Conservation (phyloP, 2,888 invertebrate species). For the Drosophila vallismaia region DNA sequence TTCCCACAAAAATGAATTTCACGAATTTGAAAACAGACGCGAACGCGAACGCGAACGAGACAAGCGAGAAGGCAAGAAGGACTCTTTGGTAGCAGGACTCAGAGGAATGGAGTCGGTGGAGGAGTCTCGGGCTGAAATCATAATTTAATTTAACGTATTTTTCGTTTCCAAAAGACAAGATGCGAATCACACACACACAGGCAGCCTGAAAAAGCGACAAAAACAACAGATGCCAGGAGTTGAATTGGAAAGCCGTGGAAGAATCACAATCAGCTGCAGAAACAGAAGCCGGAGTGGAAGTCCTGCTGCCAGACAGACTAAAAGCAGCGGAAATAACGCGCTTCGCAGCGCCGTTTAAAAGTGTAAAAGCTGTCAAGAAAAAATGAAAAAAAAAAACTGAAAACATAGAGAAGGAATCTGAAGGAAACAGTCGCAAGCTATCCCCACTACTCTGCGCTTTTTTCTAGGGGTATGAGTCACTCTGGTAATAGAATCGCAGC, state of each 20-base stretch:
- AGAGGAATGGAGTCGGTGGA: background rate
- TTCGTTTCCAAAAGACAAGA: slow-evolving; percentile 72
- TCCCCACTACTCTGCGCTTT: background rate
- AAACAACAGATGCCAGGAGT: slow-evolving; percentile 40
- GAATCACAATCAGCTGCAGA: slow-evolving; percentile 34
- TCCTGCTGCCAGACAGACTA: slow-evolving; percentile 64
- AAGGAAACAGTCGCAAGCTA: slow-evolving; percentile 32
- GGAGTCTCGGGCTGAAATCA: slow-evolving; percentile 63
- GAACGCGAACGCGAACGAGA: slow-evolving; percentile 7
- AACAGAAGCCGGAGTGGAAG: slow-evolving; percentile 30
- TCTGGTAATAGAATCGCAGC: slow-evolving; percentile 79
- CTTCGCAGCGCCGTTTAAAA: slow-evolving; percentile 70
- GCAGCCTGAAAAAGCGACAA: slow-evolving; percentile 13
- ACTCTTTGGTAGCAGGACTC: background rate
- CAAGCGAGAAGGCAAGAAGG: slow-evolving; percentile 9
- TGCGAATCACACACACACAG: slow-evolving; percentile 55
- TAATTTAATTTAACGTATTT: slow-evolving; percentile 79
- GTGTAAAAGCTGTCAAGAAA: slow-evolving; percentile 75
- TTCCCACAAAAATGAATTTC: slow-evolving; percentile 61
- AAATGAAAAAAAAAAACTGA: slow-evolving; percentile 10
- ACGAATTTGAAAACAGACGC: slow-evolving; percentile 63
- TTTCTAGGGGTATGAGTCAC: slow-evolving; percentile 60
- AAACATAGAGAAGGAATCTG: slow-evolving; percentile 19
- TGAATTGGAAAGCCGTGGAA: slow-evolving; percentile 17
- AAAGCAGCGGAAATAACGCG: slow-evolving; percentile 75